Evolutionary conservation across 2,888 invertebrate genomes (phyloP), one percentile per base, ranked within the genome.

Genomic region (Rhimphoctona megacephalus): DNA sequence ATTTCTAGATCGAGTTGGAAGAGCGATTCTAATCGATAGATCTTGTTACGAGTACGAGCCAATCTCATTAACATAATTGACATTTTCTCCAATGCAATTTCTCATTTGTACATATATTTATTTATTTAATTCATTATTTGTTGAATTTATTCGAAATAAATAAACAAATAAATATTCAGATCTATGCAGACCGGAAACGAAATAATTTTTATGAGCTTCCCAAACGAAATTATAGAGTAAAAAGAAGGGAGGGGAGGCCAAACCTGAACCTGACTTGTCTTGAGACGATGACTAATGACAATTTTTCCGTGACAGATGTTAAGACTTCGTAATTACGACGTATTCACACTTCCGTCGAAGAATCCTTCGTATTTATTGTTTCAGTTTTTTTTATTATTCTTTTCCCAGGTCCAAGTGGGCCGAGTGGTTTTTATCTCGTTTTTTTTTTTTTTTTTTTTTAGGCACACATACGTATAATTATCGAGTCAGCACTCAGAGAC

Each of bases 51-150:
- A 77, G 80, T 70, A 36, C 89, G 89, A 89, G 84, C 88, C 80
- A 76, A 88, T 87, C 91, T 91, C 91, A 91, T 91, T 91, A 91
- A 87, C 88, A 86, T 90, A 90, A 91, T 91, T 90, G 88, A 86
- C 87, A 80, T 80, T 80, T 73, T 61, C 30, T 61, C 30, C 30
- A 1, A 6, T 61, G 36, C 66, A 39, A 36, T n/a, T 33, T n/a
- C n/a, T 39, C 3, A 39, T n/a, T 19, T n/a, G 14, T 19, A 33
- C n/a, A 66, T 19, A 33, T 36, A 57, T 66, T 66, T 36, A 66
- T 19, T 2, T 2, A 33, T 17, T 33, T 61, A 17, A 25, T 61
- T 64, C 25, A 30, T 64, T 61, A 17, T 14, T 36, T 8, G 36
- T 4, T n/a, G 1, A 22, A 39, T 39, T 39, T 5, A n/a, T 67